Evolutionary conservation across 2,888 invertebrate genomes (phyloP).

Genomic region (Drosophila mayaguana): DNA sequence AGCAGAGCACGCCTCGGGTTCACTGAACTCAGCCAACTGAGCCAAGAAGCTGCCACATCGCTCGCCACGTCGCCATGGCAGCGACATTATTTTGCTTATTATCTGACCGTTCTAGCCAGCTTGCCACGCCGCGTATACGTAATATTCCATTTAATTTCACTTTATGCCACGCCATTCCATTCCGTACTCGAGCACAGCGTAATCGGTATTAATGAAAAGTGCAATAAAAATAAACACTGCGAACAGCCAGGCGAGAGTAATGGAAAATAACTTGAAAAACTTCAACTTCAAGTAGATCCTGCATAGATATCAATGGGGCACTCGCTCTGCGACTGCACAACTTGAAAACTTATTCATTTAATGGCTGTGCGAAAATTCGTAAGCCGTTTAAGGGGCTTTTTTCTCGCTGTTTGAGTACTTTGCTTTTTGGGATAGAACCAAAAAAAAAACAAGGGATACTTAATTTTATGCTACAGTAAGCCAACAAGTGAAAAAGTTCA

Average conservation of each 20-base stretch:
- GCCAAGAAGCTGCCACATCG: constrained; percentile 41
- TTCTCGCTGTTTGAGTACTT: not conserved
- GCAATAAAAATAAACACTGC: constrained; percentile 35
- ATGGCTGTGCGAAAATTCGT: not conserved
- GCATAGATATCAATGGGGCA: constrained; percentile 24
- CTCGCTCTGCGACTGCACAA: not conserved
- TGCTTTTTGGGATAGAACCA: not conserved
- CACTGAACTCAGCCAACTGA: constrained; percentile 56
- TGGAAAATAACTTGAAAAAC: constrained; percentile 14
- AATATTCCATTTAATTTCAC: constrained; percentile 69
- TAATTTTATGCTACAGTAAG: not conserved
- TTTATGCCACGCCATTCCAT: constrained; percentile 44
- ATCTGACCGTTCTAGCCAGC: constrained; percentile 64
- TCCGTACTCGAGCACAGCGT: constrained; percentile 52
- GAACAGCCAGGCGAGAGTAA: constrained; percentile 15
- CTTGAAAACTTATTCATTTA: constrained; percentile 2
- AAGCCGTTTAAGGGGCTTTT: constrained; percentile 1
- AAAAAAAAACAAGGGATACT: not conserved
- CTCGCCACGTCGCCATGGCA: constrained; percentile 27
- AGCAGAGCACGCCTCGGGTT: constrained; percentile 35
- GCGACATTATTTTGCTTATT: constrained; percentile 60
- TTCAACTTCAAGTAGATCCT: constrained; percentile 12
- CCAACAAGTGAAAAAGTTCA: not conserved
- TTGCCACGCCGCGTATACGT: constrained; percentile 66
- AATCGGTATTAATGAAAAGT: constrained; percentile 74